Percentiles rank a stretch among this genome's conserved stretches.
Conservation (phyloP, 2,113 vertebrate genomes). For the Heterotilapia buettikoferi region DNA sequence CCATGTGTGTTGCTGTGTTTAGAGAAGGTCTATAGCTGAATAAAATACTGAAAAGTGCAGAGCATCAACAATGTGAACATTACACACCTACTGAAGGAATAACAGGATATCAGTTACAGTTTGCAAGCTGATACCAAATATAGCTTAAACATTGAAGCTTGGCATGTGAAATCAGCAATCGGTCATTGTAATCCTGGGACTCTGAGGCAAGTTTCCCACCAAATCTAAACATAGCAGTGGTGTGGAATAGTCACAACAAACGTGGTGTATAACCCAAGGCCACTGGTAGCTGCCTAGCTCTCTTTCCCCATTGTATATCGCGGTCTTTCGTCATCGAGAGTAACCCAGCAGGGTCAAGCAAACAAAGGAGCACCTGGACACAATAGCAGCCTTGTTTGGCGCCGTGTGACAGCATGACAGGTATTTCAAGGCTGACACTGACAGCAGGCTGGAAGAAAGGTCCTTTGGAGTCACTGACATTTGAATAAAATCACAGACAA, state of each 20-base stretch:
- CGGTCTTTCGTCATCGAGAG: not conserved
- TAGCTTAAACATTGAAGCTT: not conserved
- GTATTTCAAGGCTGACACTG: constrained; percentile 26
- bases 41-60: not conserved
- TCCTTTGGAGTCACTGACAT: not conserved
- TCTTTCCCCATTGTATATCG: not conserved
- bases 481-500: not conserved
- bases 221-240: not conserved
- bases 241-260: not conserved
- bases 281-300: not conserved
- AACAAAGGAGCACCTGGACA: constrained; percentile 55
- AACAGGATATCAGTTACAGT: not conserved
- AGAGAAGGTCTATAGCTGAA: not conserved
- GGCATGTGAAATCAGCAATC: not conserved
- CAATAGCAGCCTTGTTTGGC: constrained; percentile 32
- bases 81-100: not conserved
- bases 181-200: not conserved
- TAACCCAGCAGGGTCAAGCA: not conserved
- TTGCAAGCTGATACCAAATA: not conserved
- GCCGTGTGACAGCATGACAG: constrained; percentile 14
- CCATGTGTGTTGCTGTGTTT: not conserved
- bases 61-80: not conserved
- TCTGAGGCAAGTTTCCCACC: not conserved
- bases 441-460: not conserved
- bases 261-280: constrained; percentile 16